Evolutionary conservation across 2,113 vertebrate genomes (phyloP).

Genomic region (Aptenodytes patagonicus): DNA sequence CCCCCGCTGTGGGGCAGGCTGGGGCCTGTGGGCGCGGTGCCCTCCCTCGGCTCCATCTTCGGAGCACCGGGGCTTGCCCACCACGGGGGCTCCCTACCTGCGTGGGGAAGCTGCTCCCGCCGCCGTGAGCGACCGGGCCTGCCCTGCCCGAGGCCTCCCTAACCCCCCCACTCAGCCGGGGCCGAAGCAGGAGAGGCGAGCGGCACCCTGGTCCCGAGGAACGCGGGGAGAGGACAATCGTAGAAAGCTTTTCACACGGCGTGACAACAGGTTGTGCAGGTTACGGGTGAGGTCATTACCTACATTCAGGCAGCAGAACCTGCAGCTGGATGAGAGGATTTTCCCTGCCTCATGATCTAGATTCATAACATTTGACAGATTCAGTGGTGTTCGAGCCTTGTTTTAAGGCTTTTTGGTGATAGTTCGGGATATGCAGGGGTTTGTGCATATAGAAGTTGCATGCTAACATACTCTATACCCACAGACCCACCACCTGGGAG

Average conservation of each 20-base stretch:
- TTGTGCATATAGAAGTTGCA: accelerated
- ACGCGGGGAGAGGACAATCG: accelerated
- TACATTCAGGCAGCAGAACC: accelerated
- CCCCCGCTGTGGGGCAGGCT: neutral
- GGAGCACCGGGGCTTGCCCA: neutral
- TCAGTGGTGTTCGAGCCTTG: accelerated
- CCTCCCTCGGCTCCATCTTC: neutral
- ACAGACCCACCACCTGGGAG: accelerated
- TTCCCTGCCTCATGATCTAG: accelerated
- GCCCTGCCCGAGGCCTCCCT: neutral
- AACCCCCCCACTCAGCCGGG: accelerated
- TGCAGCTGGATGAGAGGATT: too few species aligned
- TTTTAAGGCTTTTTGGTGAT: accelerated
- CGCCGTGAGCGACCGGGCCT: neutral
- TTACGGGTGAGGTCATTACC: neutral
- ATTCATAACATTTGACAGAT: accelerated
- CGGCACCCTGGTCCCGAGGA: neutral
- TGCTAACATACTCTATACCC: accelerated
- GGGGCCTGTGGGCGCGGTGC: neutral
- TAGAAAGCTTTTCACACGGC: accelerated
- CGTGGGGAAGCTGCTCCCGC: neutral
- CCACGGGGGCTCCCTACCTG: neutral
- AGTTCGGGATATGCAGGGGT: accelerated
- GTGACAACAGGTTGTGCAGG: neutral
- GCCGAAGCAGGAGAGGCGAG: too few species aligned